Conservation (phyloP, 2,113 vertebrate species). For the Ondatra zibethicus region DNA sequence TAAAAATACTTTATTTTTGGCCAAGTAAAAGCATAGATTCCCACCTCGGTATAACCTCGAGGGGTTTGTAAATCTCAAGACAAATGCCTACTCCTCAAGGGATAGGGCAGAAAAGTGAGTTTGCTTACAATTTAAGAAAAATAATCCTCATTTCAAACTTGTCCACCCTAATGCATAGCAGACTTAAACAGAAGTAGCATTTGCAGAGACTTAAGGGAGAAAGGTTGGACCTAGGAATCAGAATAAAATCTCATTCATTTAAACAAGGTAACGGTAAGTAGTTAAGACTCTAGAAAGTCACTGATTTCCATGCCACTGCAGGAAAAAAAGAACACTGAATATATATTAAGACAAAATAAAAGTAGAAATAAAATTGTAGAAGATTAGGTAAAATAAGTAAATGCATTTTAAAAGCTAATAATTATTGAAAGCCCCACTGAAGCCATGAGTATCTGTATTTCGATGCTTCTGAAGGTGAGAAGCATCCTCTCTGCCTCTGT, state of each 20-base stretch:
- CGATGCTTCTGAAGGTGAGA: not conserved
- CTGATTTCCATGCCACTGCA: not conserved
- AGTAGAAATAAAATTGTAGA: not conserved
- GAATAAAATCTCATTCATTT: not conserved
- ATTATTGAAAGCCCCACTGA: not conserved
- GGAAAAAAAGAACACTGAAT: not conserved
- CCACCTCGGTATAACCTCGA: not conserved
- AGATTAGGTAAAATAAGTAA: not conserved
- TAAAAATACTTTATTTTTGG: conserved; percentile 12
- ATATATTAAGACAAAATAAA: not conserved
- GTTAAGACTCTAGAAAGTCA: conserved; percentile 16
- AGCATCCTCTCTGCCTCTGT: not conserved
- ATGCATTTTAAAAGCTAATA: not conserved
- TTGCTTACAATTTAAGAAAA: conserved; percentile 54
- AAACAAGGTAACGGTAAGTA: conserved; percentile 42
- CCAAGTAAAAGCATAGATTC: not conserved
- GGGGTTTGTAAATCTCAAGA: conserved; percentile 28
- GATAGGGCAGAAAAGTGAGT: conserved; percentile 11
- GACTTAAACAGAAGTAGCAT: conserved; percentile 52
- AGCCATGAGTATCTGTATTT: not conserved
- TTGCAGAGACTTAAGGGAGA: conserved; percentile 61
- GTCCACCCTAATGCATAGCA: not conserved
- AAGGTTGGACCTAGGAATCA: not conserved
- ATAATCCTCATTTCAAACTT: conserved; percentile 28
- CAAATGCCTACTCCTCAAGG: not conserved